Evolutionary conservation across 2,113 vertebrate genomes (phyloP).

Genomic region (Sarotherodon lohbergeri): DNA sequence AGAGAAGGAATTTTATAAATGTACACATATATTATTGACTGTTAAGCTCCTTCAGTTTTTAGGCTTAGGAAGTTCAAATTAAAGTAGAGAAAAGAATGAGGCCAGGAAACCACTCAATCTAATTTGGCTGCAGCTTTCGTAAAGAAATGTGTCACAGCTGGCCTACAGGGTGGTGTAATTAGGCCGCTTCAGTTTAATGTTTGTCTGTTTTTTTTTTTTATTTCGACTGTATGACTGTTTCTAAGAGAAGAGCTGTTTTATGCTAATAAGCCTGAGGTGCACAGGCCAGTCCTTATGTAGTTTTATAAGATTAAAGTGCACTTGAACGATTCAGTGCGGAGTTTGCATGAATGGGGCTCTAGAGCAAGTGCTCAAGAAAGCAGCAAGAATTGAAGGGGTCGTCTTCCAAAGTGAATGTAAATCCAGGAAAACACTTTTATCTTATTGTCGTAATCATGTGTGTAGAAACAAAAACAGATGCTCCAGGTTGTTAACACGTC

Average conservation of each 20-base stretch:
- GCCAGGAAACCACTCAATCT: background rate
- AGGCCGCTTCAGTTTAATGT: background rate
- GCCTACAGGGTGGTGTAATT: background rate
- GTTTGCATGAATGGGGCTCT: background rate
- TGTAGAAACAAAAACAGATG: background rate
- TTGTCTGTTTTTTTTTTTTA: background rate
- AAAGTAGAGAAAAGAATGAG: background rate
- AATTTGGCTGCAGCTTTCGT: background rate
- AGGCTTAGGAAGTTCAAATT: conserved; percentile 24
- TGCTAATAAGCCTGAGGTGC: background rate
- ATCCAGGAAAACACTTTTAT: background rate
- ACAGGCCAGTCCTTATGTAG: background rate
- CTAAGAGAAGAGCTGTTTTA: conserved; percentile 44
- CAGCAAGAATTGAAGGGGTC: background rate
- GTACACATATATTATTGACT: conserved; percentile 9
- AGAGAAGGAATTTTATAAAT: background rate
- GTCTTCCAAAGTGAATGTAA: conserved; percentile 2
- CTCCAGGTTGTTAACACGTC: background rate
- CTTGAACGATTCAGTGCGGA: background rate
- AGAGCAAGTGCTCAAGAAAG: background rate
- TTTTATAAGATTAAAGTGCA: conserved; percentile 16
- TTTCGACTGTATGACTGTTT: conserved; percentile 68
- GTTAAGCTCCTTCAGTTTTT: conserved; percentile 14
- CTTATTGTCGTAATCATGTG: background rate
- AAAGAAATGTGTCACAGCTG: background rate